Evolutionary conservation across 1,140 invertebrate genomes (phyloP), one percentile per base, ranked within the genome.

Genomic region (Alviniconcha marisindica): DNA sequence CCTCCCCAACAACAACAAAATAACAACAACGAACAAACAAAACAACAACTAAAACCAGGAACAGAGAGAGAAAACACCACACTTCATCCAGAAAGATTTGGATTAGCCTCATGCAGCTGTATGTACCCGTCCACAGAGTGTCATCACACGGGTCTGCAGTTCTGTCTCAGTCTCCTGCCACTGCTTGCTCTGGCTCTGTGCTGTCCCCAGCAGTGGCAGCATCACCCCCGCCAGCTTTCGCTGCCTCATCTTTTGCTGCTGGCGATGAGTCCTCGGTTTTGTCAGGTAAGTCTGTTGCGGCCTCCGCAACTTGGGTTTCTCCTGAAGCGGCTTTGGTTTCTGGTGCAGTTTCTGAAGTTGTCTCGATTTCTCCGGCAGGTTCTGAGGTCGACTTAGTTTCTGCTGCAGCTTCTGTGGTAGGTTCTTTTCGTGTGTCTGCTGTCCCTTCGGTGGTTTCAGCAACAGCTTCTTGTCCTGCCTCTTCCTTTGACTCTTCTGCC

Each of bases 51-150:
- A n/a, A 31, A 63, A 7, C 24, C 60, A 7, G n/a, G 24, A 63
- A 24, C 60, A 63, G 4, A 18, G 7, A 48, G 44, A 18, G 18
- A 5, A 5, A 18, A 48, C 7, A 18, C 7, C 44, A 48, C 44
- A 48, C 7, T 18, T 10, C 44, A 48, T 48, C 44, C 5, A 48
- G 18, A 5, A 48, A 48, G 5, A 48, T 10, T 18, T 48, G 44
- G 18, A 5, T 71, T n/a, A n/a, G n/a, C n/a, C n/a, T 40, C 73
- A 51, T 51, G 21, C 73, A 28, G 28, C 3, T 48, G n/a, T 51
- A 10, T 44, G 73, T 76, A 76, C 73, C 73, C 73, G 69, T 71
- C 38, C 33, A 71, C 69, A 71, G 18, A 42, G 69, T 24, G 24
- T 4, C 31, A 71, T 71, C 69, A 18, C 69, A 71, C 24, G 15